These are phyloP conservation scores for Manacus vitellinus DNA, from an alignment of 2,113 vertebrate genomes.

Conservation along the genomic window DNA sequence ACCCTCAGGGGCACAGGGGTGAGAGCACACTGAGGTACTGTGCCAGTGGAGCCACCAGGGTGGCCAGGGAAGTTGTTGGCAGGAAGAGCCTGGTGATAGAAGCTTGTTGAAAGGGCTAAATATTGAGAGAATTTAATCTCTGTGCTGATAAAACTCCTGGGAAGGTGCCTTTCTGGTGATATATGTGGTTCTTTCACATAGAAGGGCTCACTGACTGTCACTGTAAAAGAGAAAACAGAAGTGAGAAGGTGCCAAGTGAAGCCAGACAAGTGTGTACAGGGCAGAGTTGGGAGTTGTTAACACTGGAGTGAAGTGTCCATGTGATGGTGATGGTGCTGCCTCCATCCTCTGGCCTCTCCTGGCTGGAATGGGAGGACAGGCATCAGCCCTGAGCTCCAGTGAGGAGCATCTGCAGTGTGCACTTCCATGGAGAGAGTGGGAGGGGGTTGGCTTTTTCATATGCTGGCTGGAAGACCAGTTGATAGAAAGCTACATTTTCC, in stretches of 20 bases:
- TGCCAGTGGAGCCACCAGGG: fast-evolving
- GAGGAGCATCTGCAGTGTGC: fast-evolving
- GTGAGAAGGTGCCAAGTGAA: neutral
- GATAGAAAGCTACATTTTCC: neutral
- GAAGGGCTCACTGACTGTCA: neutral
- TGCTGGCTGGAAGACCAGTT: neutral
- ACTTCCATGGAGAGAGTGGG: fast-evolving
- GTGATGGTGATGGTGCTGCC: neutral
- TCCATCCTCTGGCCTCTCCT: neutral
- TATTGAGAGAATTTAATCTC: neutral
- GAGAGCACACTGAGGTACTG: neutral
- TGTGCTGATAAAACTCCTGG: neutral
- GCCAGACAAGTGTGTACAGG: neutral
- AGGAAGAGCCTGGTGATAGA: neutral
- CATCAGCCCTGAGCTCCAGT: neutral
- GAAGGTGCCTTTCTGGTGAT: neutral
- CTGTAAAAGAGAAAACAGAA: neutral
- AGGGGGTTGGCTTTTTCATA: neutral
- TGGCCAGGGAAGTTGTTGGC: neutral
- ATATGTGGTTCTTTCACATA: neutral
- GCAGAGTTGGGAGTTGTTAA: neutral
- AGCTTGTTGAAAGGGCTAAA: neutral
- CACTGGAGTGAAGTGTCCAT: neutral
- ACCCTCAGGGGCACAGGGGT: neutral
- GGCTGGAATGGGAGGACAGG: neutral